These are phyloP conservation scores for Ceramica pisi DNA, from an alignment of 2,888 invertebrate species.

Conservation along the genomic window DNA sequence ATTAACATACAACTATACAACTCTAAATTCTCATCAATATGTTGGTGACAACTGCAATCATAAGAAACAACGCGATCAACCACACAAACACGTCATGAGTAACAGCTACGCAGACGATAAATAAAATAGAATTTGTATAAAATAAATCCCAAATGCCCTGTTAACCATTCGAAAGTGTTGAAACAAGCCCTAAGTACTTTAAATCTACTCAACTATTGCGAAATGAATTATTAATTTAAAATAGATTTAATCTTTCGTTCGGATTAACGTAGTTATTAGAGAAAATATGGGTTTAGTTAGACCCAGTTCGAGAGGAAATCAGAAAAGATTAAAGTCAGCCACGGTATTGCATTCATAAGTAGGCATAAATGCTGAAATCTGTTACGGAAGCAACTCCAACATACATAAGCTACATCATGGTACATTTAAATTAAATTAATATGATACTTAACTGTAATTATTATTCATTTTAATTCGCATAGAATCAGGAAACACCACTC, in stretches of 20 bases:
- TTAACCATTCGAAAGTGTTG: background rate
- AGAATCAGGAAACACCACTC: too few species aligned
- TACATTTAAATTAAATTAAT: too few species aligned
- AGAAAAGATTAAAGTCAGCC: conserved; percentile 24
- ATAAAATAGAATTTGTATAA: too few species aligned
- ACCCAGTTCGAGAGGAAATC: conserved; percentile 32
- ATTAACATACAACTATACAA: too few species aligned
- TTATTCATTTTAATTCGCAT: too few species aligned
- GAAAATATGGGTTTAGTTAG: conserved; percentile 21
- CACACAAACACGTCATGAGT: too few species aligned
- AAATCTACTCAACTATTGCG: conserved; percentile 13
- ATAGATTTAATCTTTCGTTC: conserved; percentile 26
- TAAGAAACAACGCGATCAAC: too few species aligned
- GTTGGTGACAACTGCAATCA: too few species aligned
- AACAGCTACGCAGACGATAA: too few species aligned
- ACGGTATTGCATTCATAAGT: conserved; percentile 20
- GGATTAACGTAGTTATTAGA: conserved; percentile 13
- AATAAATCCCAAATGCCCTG: background rate
- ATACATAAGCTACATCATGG: background rate
- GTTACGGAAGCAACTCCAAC: conserved; percentile 1
- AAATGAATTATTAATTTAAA: background rate
- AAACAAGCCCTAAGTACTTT: background rate
- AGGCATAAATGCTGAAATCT: background rate
- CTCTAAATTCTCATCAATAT: too few species aligned
- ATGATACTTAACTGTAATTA: background rate